A percentile compares a stretch with the other conserved stretches of the same genome.
phyloP scores from a whole-genome alignment of 1,140 invertebrate genomes.

The Pseudomyrmex cubaensis region DNA sequence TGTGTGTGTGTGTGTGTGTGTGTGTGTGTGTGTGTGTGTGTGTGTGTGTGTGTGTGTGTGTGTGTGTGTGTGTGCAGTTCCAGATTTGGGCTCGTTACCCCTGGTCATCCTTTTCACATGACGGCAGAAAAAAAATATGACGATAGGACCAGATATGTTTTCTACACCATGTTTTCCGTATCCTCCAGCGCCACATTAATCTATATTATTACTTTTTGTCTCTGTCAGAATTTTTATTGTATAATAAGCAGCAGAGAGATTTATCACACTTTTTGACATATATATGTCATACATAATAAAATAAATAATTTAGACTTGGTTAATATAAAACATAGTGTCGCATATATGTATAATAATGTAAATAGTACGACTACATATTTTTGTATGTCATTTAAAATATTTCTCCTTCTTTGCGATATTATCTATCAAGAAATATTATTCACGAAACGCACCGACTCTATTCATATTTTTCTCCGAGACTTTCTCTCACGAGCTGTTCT shows the following conservation, averaged over 20 bases:
- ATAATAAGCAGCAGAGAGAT: not conserved
- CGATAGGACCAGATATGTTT: conserved; percentile 52
- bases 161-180: conserved; percentile 44
- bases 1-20: too few species aligned
- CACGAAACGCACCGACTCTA: conserved; percentile 3
- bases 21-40: too few species aligned
- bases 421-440: conserved; percentile 8
- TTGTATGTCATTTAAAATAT: not conserved
- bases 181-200: conserved; percentile 28
- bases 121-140: conserved; percentile 56
- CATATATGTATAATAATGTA: too few species aligned
- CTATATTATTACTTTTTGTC: conserved; percentile 19
- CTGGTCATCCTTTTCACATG: conserved; percentile 66
- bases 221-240: not conserved
- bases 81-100: conserved; percentile 71
- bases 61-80: conserved; percentile 45
- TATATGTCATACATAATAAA: too few species aligned
- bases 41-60: too few species aligned
- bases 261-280: conserved; percentile 4
- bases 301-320: too few species aligned
- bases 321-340: too few species aligned
- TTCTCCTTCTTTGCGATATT: conserved; percentile 12
- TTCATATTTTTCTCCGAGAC: conserved; percentile 40
- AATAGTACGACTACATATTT: too few species aligned
- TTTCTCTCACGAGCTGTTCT: not conserved